Conservation (phyloP, 92 coral and sea anemone species). For the Bergia sp. region DNA sequence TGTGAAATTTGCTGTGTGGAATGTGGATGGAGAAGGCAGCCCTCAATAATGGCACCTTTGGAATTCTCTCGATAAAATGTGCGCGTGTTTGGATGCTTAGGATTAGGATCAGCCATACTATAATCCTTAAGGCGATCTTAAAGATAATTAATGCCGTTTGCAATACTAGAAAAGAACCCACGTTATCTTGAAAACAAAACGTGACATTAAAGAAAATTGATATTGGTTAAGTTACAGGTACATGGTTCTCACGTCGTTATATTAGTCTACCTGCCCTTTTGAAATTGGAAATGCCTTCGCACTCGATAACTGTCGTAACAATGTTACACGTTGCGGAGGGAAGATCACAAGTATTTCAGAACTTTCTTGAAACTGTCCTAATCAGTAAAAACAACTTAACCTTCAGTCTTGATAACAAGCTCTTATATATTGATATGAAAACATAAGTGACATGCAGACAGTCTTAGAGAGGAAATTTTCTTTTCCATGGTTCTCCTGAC, state of each 20-base stretch:
- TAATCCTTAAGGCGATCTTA: neutral
- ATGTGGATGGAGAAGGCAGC: no score
- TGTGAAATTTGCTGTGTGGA: no score
- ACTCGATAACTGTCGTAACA: neutral
- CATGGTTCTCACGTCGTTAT: neutral
- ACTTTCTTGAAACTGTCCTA: neutral
- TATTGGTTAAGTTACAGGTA: neutral
- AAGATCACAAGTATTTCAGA: neutral
- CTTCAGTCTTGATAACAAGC: neutral
- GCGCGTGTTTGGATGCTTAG: no score
- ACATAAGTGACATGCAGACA: neutral
- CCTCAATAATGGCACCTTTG: no score
- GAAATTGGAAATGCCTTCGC: neutral
- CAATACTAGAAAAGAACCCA: neutral
- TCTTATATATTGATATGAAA: neutral
- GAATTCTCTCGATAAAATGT: no score
- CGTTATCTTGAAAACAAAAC: neutral
- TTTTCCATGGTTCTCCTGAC: neutral
- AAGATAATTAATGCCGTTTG: neutral
- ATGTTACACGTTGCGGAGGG: neutral
- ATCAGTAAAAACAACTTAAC: neutral
- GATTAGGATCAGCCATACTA: no score
- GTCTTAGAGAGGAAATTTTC: neutral
- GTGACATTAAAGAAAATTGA: neutral
- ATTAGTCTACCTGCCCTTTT: no score